Base-by-base conservation (phyloP, 2,113 vertebrate genomes). In the Myiozetetes cayanensis region DNA sequence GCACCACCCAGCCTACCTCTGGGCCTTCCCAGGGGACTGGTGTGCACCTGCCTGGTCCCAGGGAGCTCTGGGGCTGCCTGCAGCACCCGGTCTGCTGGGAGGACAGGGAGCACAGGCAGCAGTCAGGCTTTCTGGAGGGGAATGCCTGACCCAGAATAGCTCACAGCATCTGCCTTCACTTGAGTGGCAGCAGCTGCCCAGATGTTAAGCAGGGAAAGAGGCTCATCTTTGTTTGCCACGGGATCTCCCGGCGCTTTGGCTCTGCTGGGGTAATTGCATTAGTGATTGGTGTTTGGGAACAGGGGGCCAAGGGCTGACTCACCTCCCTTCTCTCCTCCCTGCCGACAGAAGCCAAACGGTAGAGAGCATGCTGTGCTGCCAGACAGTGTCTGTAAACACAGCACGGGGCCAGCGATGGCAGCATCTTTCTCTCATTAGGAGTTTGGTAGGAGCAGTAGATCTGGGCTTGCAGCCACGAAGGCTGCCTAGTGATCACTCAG, bases 381-480 rank as follows among this genome's bases (percentile, higher is more conserved):
- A 98, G 97, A 98, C 95, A 30, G 89, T 35, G 91, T 98, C 97
- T 97, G 96, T 98, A 97, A 95, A 97, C 97, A 95, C 85, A 39
- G 58, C 3, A 1, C 16, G 2, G 80, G 97, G 97, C 98, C 97
- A 98, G 97, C 79, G 65, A 91, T 96, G 94, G 98, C 97, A 98
- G 98, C 97, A 98, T 98, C 98, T 98, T 98, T 97, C 98, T 98
- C 98, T 98, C 98, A 97, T 98, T 98, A 98, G 93, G 93, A 73
- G 94, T 97, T 97, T 97, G 77, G 89, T 96, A 96, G 96, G 97
- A 97, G 94, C 93, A 92, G 96, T 75, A 94, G 96, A 93, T 93
- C 93, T 66, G 72, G 96, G 97, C 85, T 88, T 20, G 44, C 93
- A 68, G 96, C 97, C 80, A 95, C 1, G 2, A 44, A 31, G 66